phyloP scores from a whole-genome alignment of 2,888 invertebrate genomes.

The Aleiodes alternator region DNA sequence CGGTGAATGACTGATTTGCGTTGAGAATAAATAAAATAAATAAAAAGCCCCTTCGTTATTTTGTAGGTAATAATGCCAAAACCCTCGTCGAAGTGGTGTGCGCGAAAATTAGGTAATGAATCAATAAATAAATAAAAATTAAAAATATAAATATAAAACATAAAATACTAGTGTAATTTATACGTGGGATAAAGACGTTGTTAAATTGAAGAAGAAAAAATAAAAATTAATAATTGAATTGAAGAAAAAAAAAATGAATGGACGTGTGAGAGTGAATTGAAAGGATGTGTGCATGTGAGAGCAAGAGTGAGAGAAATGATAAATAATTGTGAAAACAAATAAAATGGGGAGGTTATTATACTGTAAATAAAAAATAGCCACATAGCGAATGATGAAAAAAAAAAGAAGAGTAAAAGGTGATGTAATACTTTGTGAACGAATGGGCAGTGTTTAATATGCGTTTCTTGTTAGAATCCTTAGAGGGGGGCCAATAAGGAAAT shows the following conservation, averaged over 20 bases:
- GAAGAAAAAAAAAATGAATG: conserved; percentile 7
- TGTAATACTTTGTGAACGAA: conserved; percentile 34
- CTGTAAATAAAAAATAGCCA: conserved; percentile 56
- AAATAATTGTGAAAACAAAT: conserved; percentile 41
- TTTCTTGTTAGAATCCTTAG: conserved; percentile 8
- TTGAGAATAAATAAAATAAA: neutral
- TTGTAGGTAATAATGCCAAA: conserved; percentile 15
- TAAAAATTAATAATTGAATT: conserved; percentile 19
- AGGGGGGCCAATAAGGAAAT: conserved; percentile 13
- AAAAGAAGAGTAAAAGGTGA: conserved; percentile 40
- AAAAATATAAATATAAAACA: conserved; percentile 52
- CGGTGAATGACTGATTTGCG: neutral
- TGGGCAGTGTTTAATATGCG: neutral
- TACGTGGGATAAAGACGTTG: conserved; percentile 54
- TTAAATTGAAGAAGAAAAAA: conserved; percentile 50
- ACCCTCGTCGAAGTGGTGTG: conserved; percentile 18
- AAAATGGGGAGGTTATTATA: conserved; percentile 44
- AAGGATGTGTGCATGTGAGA: conserved; percentile 15
- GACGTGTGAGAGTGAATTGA: conserved; percentile 9
- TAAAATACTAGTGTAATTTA: conserved; percentile 60
- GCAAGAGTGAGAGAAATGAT: conserved; percentile 4
- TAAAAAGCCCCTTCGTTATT: conserved; percentile 22
- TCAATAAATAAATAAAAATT: conserved; percentile 54
- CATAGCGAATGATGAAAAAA: conserved; percentile 44
- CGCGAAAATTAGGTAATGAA: conserved; percentile 50